Percentiles rank a stretch among this genome's conserved stretches.
These are phyloP conservation scores for Pachyuromys duprasi DNA, from an alignment of 2,797 vertebrate genomes.

Conservation along the genomic window DNA sequence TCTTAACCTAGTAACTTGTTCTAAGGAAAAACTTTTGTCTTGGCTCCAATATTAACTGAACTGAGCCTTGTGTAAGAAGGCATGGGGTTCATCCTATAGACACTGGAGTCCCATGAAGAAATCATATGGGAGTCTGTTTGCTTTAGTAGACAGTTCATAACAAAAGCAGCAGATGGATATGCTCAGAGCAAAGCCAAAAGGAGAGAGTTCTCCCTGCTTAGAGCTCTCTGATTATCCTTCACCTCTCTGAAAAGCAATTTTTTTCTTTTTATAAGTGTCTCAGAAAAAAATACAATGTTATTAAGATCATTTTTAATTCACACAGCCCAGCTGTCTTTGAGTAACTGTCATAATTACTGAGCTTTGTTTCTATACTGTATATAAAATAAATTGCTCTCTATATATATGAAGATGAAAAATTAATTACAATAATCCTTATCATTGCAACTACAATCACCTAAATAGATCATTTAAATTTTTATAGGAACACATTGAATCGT, in stretches of 20 bases:
- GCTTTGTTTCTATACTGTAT: conserved; percentile 53
- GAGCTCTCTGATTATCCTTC: conserved; percentile 5
- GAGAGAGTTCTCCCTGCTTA: neutral
- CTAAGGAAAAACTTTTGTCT: neutral
- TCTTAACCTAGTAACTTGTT: neutral
- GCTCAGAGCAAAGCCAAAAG: neutral
- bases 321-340: conserved; percentile 53
- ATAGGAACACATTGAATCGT: neutral
- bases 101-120: neutral
- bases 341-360: conserved; percentile 65
- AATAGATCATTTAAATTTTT: conserved; percentile 65
- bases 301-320: conserved; percentile 71
- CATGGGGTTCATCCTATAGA: neutral
- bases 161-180: neutral
- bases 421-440: conserved; percentile 54
- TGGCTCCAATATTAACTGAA: neutral
- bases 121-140: neutral
- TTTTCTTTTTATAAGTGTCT: conserved; percentile 67
- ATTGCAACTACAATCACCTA: conserved; percentile 61
- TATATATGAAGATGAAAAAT: conserved; percentile 64
- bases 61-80: neutral
- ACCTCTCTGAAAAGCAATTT: conserved; percentile 59
- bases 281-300: conserved; percentile 73
- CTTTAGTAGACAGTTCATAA: neutral
- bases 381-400: conserved; percentile 67